Evolutionary conservation across 2,113 vertebrate genomes (phyloP).

Genomic region (Enhydra lutris): DNA sequence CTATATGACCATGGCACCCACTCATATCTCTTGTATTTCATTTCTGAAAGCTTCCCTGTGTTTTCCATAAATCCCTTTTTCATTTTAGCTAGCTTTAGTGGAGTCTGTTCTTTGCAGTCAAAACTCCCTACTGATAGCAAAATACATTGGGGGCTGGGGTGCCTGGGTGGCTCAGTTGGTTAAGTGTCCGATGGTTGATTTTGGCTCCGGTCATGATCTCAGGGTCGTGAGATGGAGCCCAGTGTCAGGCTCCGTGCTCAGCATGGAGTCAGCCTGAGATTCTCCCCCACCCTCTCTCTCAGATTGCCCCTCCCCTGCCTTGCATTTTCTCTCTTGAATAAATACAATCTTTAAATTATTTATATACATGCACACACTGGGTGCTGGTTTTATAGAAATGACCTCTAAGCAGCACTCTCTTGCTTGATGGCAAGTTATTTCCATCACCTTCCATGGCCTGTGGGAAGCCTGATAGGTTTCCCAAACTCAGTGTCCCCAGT

Average conservation of each 20-base stretch:
- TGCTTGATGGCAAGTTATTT: background rate
- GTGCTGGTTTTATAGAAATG: background rate
- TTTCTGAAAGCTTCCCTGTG: background rate
- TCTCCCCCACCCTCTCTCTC: background rate
- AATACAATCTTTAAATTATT: background rate
- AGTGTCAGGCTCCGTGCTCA: background rate
- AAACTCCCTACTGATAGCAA: background rate
- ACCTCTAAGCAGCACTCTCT: background rate
- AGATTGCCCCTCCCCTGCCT: background rate
- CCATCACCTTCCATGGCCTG: background rate
- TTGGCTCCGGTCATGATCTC: background rate
- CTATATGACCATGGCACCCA: rapidly evolving
- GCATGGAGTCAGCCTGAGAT: background rate
- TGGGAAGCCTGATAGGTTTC: background rate
- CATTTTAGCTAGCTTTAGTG: background rate
- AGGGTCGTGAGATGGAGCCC: background rate
- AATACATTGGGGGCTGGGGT: background rate
- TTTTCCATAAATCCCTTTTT: background rate
- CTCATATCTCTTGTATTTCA: background rate
- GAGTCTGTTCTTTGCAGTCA: background rate
- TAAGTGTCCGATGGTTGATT: background rate
- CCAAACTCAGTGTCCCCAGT: background rate
- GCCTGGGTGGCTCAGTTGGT: background rate
- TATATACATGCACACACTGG: background rate
- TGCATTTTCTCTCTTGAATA: background rate